Base-by-base conservation (phyloP, 1,140 invertebrate genomes). In the Conus ventricosus region DNA sequence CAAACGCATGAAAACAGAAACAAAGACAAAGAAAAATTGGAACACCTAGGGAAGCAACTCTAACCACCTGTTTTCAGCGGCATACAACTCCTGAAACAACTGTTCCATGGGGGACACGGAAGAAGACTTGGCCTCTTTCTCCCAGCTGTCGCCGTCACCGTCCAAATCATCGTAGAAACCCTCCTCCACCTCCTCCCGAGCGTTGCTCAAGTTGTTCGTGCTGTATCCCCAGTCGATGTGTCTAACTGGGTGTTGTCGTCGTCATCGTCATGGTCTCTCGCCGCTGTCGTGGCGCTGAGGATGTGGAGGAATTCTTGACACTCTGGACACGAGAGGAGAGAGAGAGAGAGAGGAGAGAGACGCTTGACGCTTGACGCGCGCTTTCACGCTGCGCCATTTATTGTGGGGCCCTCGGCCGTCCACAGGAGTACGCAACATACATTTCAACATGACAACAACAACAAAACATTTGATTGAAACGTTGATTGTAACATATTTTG, bases 121-220 rank as follows among this genome's bases (percentile, higher is more conserved):
- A 1, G 84, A 60, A 5, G 63, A 55, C 63, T 51, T 13, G 27
- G 57, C 84, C 51, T 85, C 84, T 2, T 27, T 67, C 25, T 85
- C 84, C 84, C 84, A 85, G 55, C 57, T 67, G 57, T 78, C 60
- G 13, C 4, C 4, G 51, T 81, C 87, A 39, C 89, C 87, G 0
- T 60, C 55, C 53, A 87, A 54, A 23, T 67, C 11, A 53, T 84
- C 25, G 23, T 78, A 89, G 23, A 84, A 82, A 71, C 87, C 54
- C 25, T 53, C 83, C 27, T 78, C 82, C 10, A 83, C 57, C 8
- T 80, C 81, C 86, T 87, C 82, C 8, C 86, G 51, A 25, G 87
- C n/a, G 57, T 78, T 80, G 76, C 25, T 85, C 57, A 17, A 85
- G 57, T 63, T 63, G 57, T 25, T 51, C 13, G 15, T 60, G 23